Evolutionary conservation across 2,888 invertebrate genomes (phyloP).

Genomic region (Poecilus cupreus): DNA sequence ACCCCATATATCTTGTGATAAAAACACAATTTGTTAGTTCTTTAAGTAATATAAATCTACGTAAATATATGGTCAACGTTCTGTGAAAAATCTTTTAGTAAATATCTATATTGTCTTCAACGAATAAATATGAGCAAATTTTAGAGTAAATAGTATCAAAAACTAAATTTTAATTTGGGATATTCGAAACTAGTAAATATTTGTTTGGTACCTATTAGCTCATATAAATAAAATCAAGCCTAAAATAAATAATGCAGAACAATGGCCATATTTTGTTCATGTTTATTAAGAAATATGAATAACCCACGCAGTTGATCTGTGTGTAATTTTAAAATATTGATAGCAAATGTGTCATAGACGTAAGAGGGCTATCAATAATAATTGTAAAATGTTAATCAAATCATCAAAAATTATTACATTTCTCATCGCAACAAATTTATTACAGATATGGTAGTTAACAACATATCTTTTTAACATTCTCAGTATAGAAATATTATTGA

Average conservation of each 20-base stretch:
- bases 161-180: not conserved
- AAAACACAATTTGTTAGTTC: conserved; percentile 44
- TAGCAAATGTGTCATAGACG: conserved; percentile 45
- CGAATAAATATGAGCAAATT: not conserved
- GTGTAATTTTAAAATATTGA: conserved; percentile 46
- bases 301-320: conserved; percentile 1
- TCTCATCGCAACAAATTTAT: conserved; percentile 25
- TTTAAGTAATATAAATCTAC: conserved; percentile 18
- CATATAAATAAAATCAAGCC: not conserved
- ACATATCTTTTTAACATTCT: conserved; percentile 50
- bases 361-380: conserved; percentile 51
- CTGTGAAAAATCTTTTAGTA: not conserved
- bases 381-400: conserved; percentile 15
- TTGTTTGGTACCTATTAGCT: not conserved
- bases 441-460: conserved; percentile 36
- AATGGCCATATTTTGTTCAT: conserved; percentile 45
- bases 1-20: conserved; percentile 52
- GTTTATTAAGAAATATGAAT: conserved; percentile 33
- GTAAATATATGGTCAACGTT: conserved; percentile 43
- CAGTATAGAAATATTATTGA: conserved; percentile 35
- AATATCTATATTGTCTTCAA: not conserved
- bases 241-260: conserved; percentile 8
- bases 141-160: not conserved
- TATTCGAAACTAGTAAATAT: not conserved
- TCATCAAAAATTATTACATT: conserved; percentile 31